phyloP scores from a whole-genome alignment of 2,797 vertebrate species.

The Carapus acus region DNA sequence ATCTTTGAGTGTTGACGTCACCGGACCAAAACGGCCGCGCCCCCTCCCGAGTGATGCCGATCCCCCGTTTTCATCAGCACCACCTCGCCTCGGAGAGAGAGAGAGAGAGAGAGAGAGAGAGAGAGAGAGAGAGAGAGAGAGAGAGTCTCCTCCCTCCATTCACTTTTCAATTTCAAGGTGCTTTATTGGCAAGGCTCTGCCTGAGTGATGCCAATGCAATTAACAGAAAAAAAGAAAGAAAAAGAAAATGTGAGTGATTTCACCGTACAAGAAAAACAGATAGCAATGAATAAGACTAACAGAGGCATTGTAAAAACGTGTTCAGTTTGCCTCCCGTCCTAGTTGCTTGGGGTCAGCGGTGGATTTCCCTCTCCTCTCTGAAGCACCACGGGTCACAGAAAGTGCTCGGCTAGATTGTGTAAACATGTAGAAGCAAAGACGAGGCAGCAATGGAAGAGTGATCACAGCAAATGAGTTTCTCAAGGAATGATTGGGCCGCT shows the following conservation, averaged over 20 bases:
- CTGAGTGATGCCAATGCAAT: conserved; percentile 67
- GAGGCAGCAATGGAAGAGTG: conserved; percentile 48
- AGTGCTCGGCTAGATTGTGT: conserved; percentile 38
- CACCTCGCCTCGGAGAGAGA: too few relatives aligned
- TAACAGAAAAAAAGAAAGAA: conserved; percentile 68
- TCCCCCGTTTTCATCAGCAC: too few relatives aligned
- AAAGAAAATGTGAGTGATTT: conserved; percentile 52
- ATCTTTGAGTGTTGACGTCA: too few relatives aligned
- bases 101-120: conserved; percentile 32
- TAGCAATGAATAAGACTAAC: conserved; percentile 14
- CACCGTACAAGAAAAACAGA: conserved; percentile 49
- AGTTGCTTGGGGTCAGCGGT: conserved; percentile 22
- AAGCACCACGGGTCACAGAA: conserved; percentile 46
- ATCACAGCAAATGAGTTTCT: conserved; percentile 55
- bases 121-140: conserved; percentile 15
- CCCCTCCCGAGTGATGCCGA: too few relatives aligned
- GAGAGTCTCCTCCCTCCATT: conserved; percentile 68
- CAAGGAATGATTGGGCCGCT: conserved; percentile 35
- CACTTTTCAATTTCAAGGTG: conserved; percentile 79
- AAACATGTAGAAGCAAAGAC: conserved; percentile 45
- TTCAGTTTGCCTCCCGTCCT: conserved; percentile 42
- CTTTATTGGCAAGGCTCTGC: conserved; percentile 68
- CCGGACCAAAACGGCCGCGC: too few relatives aligned
- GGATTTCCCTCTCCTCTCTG: conserved; percentile 33
- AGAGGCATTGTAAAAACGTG: conserved; percentile 43